Base-by-base conservation (phyloP, 2,113 vertebrate genomes). In the Eudorcas thomsonii region DNA sequence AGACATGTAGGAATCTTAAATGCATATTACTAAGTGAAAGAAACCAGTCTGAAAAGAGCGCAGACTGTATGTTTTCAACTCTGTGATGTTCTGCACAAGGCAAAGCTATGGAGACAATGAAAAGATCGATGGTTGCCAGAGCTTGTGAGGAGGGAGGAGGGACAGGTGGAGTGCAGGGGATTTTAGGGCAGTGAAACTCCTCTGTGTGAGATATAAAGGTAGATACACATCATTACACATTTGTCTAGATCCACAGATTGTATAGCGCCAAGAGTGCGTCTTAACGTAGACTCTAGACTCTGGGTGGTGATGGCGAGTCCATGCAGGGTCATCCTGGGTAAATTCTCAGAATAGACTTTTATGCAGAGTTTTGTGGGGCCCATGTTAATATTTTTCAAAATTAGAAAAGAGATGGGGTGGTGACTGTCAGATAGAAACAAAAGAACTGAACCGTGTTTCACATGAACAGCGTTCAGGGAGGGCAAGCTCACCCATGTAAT, bases 261-360 rank as follows among this genome's bases (percentile, higher is more conserved):
- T 25, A 8, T 1, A 13, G 30, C 0, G 2, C n/a, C 57, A 10
- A 2, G 74, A 25, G 1, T 19, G 50, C n/a, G 11, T 16, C 45
- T 19, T 26, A 12, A 12, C 5, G n/a, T 43, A 6, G n/a, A 43
- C 57, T 33, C 5, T 16, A 23, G 84, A 6, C 25, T 4, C 1
- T 0, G 26, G 26, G 43, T 50, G 54, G 59, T 1, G 52, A 15
- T 6, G 28, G 26, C 1, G 2, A 54, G 19, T 80, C 17, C 7
- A 0, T 2, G 19, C 5, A 50, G 45, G 57, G 21, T n/a, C 71
- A 43, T 33, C n/a, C 14, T 19, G n/a, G 11, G 45, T 54, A 19
- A 88, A 13, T 36, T 57, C 81, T 74, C 85, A 17, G 9, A 57
- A 77, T 30, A 50, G 8, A 6, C 45, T 55, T 25, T 2, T 6